Evolutionary conservation across 2,888 invertebrate genomes (phyloP), one percentile per base, ranked within the genome.

Genomic region (Nemoura dubitans): DNA sequence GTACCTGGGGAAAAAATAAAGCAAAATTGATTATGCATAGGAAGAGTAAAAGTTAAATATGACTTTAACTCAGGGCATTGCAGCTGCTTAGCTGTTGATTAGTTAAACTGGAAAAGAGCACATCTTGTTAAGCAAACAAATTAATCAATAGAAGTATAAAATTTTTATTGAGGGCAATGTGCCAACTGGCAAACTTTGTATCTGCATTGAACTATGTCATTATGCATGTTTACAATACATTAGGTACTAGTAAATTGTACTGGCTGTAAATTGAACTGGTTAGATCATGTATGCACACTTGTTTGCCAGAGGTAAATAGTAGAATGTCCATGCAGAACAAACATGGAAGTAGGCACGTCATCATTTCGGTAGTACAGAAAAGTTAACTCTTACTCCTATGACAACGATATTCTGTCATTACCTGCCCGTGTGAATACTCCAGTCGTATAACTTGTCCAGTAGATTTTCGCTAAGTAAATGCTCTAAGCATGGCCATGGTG

Each of bases 381-480:
- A 30, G 36, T 36, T 36, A 29, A 21, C 36, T 36, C 42, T 83
- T 83, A 83, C 5, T 6, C 25, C 81, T 30, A 80, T 6, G 5
- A 6, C 36, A 36, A 5, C 25, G 21, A 30, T 14, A 59, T 59
- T 21, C 14, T 21, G 21, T 59, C 3, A 59, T 85, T 91, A 96
- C 94, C 96, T 96, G 90, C 97, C 97, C 87, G 96, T 96, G 90
- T 94, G 94, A 88, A 94, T 93, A 87, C 97, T 96, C 98, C 98
- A 98, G 90, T 96, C 95, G 89, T 96, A 97, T 16, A 98, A 92
- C 90, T 96, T 96, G 89, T 97, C 96, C 87, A 98, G 92, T 85
- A 98, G 93, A 92, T 97, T 97, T 92, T 98, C 97, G 88, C 95
- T 95, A 21, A 98, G 93, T 89, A 98, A 92, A 91, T 95, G 95